Evolutionary conservation across 2,888 invertebrate species (phyloP), one percentile per base, ranked within the genome.

Genomic region (Lepetodrilus schrolli): DNA sequence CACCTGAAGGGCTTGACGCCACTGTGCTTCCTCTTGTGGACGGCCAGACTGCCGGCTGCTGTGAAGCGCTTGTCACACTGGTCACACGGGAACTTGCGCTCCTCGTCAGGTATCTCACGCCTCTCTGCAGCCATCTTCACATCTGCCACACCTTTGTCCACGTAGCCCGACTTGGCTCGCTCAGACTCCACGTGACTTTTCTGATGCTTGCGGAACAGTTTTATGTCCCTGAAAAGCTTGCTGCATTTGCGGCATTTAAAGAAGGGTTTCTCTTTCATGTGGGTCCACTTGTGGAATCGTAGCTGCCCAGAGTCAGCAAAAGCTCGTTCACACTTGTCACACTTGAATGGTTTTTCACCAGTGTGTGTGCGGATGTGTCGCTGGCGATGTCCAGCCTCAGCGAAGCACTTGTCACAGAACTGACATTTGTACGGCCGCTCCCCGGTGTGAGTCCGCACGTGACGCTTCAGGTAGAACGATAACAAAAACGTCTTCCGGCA

Each of bases 181-280:
- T 48, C 48, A 48, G 3, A 48, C 13, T 58, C 58, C 10, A 30
- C 17, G 17, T 58, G 58, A 26, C 26, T 30, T 34, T 58, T 58
- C 58, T 58, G 26, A 17, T 58, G 58, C 0, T 34, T 26, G 17
- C 58, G 58, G 58, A 58, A 58, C 26, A 58, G 30, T 3, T 34
- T 10, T 5, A 58, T 58, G n/a, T 58, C 58, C 34, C 30, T 23
- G 30, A 58, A 58, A 17, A 23, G 30, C 30, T 58, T 58, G 17
- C 58, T 58, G 30, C 58, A 58, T 17, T 30, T 58, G n/a, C 58
- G 58, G 17, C 58, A 58, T 13, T 58, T 58, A 3, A 58, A 30
- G 8, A 30, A 58, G n/a, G 58, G 58, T 7, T 58, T 58, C n/a
- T 58, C 58, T 34, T 58, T 58, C 58, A 58, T 58, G n/a, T 58